Base-by-base conservation (phyloP, 2,888 invertebrate genomes). In the Xestia rhomboidea region DNA sequence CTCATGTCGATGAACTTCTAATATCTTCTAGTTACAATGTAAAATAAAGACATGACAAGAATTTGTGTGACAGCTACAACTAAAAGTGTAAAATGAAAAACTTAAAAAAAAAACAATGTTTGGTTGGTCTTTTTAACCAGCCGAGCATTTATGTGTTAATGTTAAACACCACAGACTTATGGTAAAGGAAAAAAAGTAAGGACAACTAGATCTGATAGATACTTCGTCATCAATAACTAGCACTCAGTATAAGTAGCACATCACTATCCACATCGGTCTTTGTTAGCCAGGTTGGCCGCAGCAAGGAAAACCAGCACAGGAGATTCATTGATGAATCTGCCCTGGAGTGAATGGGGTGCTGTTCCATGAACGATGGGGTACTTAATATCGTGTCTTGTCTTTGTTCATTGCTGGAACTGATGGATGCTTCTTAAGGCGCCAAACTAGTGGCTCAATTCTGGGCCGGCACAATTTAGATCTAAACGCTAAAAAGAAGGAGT, bases 111-210 rank as follows among this genome's bases (percentile, higher is more conserved):
- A 15, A 4, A 44, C n/a, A 44, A 13, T 13, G 11, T 11, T 44
- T 21, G 27, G 13, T 5, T 1, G 60, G 60, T 51, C 44, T 21
- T 73, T 73, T 27, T 54, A 57, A 30, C 73, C 49, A 30, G 0
- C 1, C 13, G 15, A 1, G 57, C 49, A 51, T 73, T 67, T 3
- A 62, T 7, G 66, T 66, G 73, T 79, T 79, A 67, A 67, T 44
- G 15, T 38, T 1, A 27, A 44, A 44, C 2, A 66, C 7, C 11
- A 57, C 46, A 73, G 57, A 79, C 15, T 80, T 79, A 79, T 64
- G 60, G 15, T 67, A 15, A 67, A 79, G 78, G 74, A 80, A 81
- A 77, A 79, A 27, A 79, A 24, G 13, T 73, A 66, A 80, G 41
- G 57, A 18, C 54, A 60, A 15, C 49, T 34, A 41, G 64, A 57